These are phyloP conservation scores for Trichacis sp. DNA, from an alignment of 2,888 invertebrate species.

Conservation along the genomic window DNA sequence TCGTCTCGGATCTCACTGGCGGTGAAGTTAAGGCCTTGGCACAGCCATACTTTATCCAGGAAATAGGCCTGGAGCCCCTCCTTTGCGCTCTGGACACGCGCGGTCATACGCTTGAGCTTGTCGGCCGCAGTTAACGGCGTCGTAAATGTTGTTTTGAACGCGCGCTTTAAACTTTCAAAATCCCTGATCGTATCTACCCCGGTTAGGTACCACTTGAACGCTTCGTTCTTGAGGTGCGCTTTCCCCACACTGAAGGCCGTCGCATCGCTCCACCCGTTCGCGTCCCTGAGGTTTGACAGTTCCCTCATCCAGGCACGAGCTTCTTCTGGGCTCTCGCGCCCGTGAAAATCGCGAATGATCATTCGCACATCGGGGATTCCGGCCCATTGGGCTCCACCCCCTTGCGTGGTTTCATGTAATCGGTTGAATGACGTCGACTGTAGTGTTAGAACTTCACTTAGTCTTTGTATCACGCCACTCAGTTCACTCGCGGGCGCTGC, in stretches of 20 bases:
- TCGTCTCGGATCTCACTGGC: slow-evolving; percentile 20
- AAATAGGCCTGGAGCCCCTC: slow-evolving; percentile 23
- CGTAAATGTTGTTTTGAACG: slow-evolving; percentile 1
- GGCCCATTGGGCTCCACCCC: too few relatives aligned
- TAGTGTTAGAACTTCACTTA: too few relatives aligned
- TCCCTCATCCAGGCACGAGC: slow-evolving; percentile 19
- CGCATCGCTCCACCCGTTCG: slow-evolving; percentile 14
- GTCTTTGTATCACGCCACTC: too few relatives aligned
- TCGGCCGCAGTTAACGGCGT: slow-evolving; percentile 9
- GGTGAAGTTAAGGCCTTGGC: slow-evolving; percentile 8
- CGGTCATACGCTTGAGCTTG: slow-evolving; percentile 18
- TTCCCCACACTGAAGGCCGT: slow-evolving; percentile 18
- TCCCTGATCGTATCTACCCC: background rate
- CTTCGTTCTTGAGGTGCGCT: slow-evolving; percentile 17
- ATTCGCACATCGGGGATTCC: background rate
- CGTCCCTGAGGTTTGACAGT: slow-evolving; percentile 1
- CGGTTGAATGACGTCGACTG: too few relatives aligned
- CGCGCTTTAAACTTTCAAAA: slow-evolving; percentile 5
- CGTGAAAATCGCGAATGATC: slow-evolving; percentile 8
- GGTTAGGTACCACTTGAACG: slow-evolving; percentile 22
- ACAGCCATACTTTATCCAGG: slow-evolving; percentile 31
- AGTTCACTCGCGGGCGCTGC: too few relatives aligned
- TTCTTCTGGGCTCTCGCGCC: slow-evolving; percentile 15
- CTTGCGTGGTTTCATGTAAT: too few relatives aligned
- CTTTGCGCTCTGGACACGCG: slow-evolving; percentile 14